phyloP scores from a whole-genome alignment of 1,140 invertebrate genomes.

The Drosophila sp. region DNA sequence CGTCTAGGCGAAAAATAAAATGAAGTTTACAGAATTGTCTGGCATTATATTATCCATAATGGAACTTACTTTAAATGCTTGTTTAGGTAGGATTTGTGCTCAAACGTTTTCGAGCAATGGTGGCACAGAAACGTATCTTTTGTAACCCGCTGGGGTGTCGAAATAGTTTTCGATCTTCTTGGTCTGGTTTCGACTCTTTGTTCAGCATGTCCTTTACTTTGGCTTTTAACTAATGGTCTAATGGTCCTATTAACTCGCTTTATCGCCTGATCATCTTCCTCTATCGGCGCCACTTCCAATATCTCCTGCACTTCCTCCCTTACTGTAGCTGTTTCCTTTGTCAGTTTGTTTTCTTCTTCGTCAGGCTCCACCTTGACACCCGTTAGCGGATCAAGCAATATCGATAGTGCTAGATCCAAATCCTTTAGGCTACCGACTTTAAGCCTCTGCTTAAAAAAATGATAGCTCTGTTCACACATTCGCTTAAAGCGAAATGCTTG shows the following conservation, averaged over 20 bases:
- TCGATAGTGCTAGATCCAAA: background rate
- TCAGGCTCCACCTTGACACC: background rate
- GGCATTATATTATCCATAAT: no score
- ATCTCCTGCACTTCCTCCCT: background rate
- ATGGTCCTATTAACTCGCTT: background rate
- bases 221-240: background rate
- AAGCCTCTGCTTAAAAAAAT: background rate
- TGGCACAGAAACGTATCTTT: background rate
- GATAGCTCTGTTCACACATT: constrained; percentile 15
- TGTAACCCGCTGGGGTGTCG: background rate
- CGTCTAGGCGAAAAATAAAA: background rate
- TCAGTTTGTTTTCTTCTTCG: background rate
- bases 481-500: constrained; percentile 8
- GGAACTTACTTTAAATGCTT: constrained; percentile 7
- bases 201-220: background rate
- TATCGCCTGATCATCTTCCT: background rate
- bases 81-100: background rate
- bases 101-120: background rate
- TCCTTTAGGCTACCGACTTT: background rate
- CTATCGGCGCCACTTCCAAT: background rate
- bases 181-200: background rate
- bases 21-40: no score
- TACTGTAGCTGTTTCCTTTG: background rate
- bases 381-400: constrained; percentile 1
- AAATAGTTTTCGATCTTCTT: background rate